Conservation (phyloP, 2,888 invertebrate genomes). For the Eupithecia tripunctaria region DNA sequence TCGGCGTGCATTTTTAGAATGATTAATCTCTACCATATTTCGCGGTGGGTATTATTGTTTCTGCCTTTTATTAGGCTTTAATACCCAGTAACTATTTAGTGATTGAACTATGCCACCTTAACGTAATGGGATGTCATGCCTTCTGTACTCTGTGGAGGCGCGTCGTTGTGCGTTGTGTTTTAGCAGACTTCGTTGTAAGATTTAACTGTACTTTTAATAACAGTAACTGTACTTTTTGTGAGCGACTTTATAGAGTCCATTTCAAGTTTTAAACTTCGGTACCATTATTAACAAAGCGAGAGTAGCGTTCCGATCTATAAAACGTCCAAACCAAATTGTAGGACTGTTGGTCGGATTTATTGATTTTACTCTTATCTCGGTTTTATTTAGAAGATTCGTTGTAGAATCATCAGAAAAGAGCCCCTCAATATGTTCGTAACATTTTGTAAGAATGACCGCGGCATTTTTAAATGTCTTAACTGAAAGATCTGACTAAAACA, state of each 20-base stretch:
- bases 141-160: conserved; percentile 9
- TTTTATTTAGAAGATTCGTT: background rate
- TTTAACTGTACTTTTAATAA: background rate
- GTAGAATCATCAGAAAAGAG: background rate
- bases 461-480: background rate
- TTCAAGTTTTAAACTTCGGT: background rate
- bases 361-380: background rate
- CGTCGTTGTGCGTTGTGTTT: conserved; percentile 53
- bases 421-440: background rate
- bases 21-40: too few species aligned
- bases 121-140: background rate
- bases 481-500: conserved; percentile 50
- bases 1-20: too few species aligned
- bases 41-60: background rate
- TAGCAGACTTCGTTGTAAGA: conserved; percentile 34
- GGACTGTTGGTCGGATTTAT: background rate
- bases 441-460: background rate
- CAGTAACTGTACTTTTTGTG: background rate
- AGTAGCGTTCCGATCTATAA: background rate
- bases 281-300: background rate
- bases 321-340: background rate
- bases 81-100: background rate
- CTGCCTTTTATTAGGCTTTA: background rate
- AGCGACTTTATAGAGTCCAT: background rate
- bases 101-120: background rate